phyloP scores from a whole-genome alignment of 1,140 invertebrate species.

The Orchestia grillus region DNA sequence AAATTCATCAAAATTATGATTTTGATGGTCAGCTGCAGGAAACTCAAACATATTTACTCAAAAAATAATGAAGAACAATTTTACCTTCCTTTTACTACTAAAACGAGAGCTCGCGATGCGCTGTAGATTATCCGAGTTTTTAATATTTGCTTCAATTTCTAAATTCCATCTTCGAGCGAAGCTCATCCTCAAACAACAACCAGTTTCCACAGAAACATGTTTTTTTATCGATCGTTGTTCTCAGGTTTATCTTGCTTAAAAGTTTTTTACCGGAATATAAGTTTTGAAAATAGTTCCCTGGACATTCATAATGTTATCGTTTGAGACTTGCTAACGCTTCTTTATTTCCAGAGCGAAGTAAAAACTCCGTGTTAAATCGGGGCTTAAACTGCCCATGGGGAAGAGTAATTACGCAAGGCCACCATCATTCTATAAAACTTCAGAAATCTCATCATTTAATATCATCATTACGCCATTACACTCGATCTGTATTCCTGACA shows the following conservation, averaged over 20 bases:
- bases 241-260: not conserved
- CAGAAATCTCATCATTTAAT: conserved; percentile 2
- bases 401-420: not conserved
- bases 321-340: not conserved
- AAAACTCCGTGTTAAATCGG: not conserved
- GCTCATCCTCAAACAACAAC: not conserved
- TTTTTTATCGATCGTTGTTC: too few relatives aligned
- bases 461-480: conserved; percentile 19
- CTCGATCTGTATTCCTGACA: not conserved
- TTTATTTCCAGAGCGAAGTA: not conserved
- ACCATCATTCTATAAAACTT: conserved; percentile 2
- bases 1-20: too few relatives aligned
- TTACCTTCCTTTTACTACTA: too few relatives aligned
- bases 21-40: too few relatives aligned
- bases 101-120: too few relatives aligned
- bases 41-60: too few relatives aligned
- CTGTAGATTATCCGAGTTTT: too few relatives aligned
- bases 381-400: not conserved
- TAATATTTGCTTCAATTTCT: not conserved
- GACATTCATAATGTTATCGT: not conserved
- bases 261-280: not conserved
- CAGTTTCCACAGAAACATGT: not conserved
- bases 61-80: too few relatives aligned
- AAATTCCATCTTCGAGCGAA: not conserved
- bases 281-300: not conserved